Base-by-base conservation (phyloP, 2,888 invertebrate genomes). In the Dysmachus trigonus region DNA sequence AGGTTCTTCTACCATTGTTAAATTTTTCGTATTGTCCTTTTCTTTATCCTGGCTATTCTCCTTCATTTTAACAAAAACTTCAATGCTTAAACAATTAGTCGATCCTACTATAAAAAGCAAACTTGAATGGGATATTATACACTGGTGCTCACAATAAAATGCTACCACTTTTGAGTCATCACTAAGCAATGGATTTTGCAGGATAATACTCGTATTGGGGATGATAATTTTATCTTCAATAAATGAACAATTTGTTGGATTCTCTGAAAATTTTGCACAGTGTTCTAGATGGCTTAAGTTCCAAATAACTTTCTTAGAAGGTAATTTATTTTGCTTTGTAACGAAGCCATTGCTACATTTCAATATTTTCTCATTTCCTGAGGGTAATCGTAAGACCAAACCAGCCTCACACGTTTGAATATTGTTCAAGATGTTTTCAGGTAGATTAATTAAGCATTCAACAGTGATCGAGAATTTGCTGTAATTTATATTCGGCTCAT, bases 361-460 rank as follows among this genome's bases (percentile, higher is more conserved):
- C 2, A 47, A 6, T 47, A 22, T 3, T 2, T 27, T 27, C 10
- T 41, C 27, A 4, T 18, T 10, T 41, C n/a, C 27, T 1, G 18
- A 15, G 2, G 18, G 7, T 18, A 38, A 0, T 7, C 5, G 71
- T 5, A 83, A 6, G 2, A 31, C n/a, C 33, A 47, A 3, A 30
- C 51, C 51, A 1, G 47, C 38, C 27, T 51, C 47, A 6, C 38
- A 41, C 38, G 38, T 13, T 41, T 51, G 13, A 1, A 30, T 38
- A n/a, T 30, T 47, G 0, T 47, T 22, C 2, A 41, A n/a, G 0
- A 71, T 38, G 2, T 73, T 27, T 1, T 47, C 27, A 5, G 83
- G 83, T 0, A 84, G 8, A 41, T 84, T 84, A 18, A 84, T 27
- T 8, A 83, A 47, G 35, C 41, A 76, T 38, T 87, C 87, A 13